Conservation (phyloP, 2,113 vertebrate species). For the Blennius ocellaris region DNA sequence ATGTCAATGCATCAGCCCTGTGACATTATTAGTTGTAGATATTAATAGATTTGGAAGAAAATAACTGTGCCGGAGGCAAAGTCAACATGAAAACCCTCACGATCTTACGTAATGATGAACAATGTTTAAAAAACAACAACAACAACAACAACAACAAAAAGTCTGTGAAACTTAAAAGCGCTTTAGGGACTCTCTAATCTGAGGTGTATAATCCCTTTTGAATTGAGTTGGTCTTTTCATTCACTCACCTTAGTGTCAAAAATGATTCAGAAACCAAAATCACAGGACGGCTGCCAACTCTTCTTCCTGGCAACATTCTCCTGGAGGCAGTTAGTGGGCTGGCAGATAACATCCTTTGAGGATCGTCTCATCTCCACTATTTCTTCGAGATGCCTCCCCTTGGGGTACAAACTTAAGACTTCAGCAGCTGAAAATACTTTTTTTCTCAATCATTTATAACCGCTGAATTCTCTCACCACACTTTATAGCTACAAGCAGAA, state of each 20-base stretch:
- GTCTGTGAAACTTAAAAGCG: conserved; percentile 2
- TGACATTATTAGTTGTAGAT: neutral
- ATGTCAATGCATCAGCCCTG: too few relatives aligned
- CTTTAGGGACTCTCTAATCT: conserved; percentile 22
- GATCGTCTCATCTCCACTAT: conserved; percentile 57
- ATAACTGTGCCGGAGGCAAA: neutral
- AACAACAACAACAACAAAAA: conserved; percentile 1
- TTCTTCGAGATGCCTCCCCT: conserved; percentile 54
- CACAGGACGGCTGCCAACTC: conserved; percentile 53
- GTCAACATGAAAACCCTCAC: conserved; percentile 15
- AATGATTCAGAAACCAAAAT: conserved; percentile 50
- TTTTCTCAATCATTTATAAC: too few relatives aligned
- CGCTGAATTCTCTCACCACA: conserved; percentile 16
- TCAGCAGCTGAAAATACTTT: conserved; percentile 35
- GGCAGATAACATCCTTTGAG: conserved; percentile 68
- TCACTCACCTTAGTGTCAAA: conserved; percentile 49
- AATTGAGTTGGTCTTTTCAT: conserved; percentile 52
- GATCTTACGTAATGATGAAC: conserved; percentile 14
- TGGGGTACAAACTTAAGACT: conserved; percentile 51
- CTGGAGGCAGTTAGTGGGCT: conserved; percentile 68
- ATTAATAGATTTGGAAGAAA: neutral
- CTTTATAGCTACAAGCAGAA: too few relatives aligned
- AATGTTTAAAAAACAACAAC: neutral
- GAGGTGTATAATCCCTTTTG: conserved; percentile 29
- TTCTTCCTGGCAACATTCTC: conserved; percentile 55